Evolutionary conservation across 2,113 vertebrate species (phyloP), one percentile per base, ranked within the genome.

Genomic region (Lagopus leucura): DNA sequence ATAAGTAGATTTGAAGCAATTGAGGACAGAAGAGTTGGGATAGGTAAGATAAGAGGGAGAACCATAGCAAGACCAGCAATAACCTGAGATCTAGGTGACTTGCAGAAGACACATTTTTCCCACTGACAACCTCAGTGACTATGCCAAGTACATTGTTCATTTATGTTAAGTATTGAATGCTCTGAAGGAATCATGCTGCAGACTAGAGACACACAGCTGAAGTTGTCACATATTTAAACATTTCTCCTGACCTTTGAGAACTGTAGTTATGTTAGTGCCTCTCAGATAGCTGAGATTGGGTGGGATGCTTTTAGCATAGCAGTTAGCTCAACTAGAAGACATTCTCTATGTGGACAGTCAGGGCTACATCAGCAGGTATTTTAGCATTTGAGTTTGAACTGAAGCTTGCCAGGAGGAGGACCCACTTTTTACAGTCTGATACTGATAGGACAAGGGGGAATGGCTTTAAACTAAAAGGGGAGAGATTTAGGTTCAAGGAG

Each of bases 271-370:
- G 40, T 5, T 8, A 50, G 34, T 19, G 5, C 3, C 30, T 50
- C 9, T 67, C 40, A 11, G 28, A 14, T n/a, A 19, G 32, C 34
- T 47, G 4, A 69, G 7, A 5, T 32, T 40, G 40, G 10, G 9
- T 36, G 42, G 27, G 30, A 24, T 28, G 32, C 6, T 34, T 84
- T n/a, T 60, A 87, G 2, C 2, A 1, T 7, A 16, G 13, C 5
- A 36, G 19, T 64, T 57, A 55, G 1, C 32, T 74, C 27, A 78
- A 27, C 20, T 86, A 3, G 6, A 27, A 60, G n/a, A 27, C 8
- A 57, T 5, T 27, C 20, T 75, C 13, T 32, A 24, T 0, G 1
- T 10, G 66, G 22, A 54, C 6, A 71, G 11, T 0, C 2, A 2
- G 25, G 43, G 24, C 6, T 36, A 3, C 7, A 43, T 5, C 45